A percentile compares a stretch with the other conserved stretches of the same genome.
Evolutionary conservation across 2,113 vertebrate genomes (phyloP).

Genomic region (Ammospiza nelsoni): DNA sequence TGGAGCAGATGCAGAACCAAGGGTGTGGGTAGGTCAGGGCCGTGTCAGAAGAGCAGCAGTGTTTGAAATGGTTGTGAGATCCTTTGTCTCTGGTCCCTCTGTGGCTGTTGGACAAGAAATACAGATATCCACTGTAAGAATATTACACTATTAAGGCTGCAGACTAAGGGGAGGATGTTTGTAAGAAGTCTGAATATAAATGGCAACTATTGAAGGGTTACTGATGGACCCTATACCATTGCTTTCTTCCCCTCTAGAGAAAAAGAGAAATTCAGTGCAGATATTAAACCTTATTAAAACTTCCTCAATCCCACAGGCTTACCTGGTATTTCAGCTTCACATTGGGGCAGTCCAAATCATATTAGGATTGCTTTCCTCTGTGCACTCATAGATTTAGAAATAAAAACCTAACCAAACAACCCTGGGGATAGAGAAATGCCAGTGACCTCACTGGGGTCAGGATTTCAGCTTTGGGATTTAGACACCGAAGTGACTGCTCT

Average conservation of each 20-base stretch:
- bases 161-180: background rate
- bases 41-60: background rate
- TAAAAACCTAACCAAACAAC: background rate
- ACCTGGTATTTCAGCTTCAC: background rate
- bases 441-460: background rate
- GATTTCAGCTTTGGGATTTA: background rate
- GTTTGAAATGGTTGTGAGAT: background rate
- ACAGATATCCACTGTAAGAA: background rate
- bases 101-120: background rate
- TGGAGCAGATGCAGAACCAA: background rate
- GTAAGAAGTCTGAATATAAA: background rate
- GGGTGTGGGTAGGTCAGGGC: background rate
- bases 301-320: background rate
- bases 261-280: background rate
- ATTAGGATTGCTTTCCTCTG: background rate
- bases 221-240: background rate
- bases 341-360: background rate
- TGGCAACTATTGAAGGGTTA: background rate
- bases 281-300: background rate
- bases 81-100: background rate
- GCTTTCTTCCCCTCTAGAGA: background rate
- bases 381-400: background rate
- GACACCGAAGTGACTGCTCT: background rate
- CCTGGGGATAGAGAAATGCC: background rate
- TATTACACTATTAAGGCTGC: background rate